Percentiles rank a stretch among this genome's conserved stretches.
Evolutionary conservation across 2,113 vertebrate species (phyloP).

Genomic region (Choloepus hoffmanni): DNA sequence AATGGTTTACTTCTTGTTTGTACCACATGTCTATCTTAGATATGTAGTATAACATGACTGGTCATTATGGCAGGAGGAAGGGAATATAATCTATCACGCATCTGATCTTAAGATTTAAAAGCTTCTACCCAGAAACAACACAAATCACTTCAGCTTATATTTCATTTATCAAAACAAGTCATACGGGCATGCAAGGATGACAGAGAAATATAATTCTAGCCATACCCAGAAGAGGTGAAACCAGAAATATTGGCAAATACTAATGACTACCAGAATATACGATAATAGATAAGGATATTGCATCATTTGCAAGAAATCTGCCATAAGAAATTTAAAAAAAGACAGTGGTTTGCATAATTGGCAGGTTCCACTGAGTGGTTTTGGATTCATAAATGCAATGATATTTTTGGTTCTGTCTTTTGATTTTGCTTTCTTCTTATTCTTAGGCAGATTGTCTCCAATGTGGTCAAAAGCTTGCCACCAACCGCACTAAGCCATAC

Average conservation of each 20-base stretch:
- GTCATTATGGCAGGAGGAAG: slow-evolving; percentile 21
- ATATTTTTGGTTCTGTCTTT: slow-evolving; percentile 10
- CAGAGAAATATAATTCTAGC: slow-evolving; percentile 44
- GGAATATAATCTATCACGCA: not conserved
- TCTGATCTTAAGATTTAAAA: slow-evolving; percentile 35
- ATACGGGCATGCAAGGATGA: not conserved
- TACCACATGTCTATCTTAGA: not conserved
- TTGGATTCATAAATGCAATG: not conserved
- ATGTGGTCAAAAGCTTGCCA: not conserved
- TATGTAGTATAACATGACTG: not conserved
- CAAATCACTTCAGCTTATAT: slow-evolving; percentile 18
- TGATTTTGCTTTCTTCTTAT: not conserved
- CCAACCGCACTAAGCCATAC: not conserved
- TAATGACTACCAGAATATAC: slow-evolving; percentile 18
- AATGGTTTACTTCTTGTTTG: slow-evolving; percentile 41
- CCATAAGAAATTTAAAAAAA: slow-evolving; percentile 25
- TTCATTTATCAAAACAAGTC: slow-evolving; percentile 55
- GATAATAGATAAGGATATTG: not conserved
- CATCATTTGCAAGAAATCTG: slow-evolving; percentile 31
- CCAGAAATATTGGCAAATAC: slow-evolving; percentile 42
- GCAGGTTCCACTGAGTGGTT: not conserved
- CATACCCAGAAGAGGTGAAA: slow-evolving; percentile 33
- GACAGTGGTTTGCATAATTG: not conserved
- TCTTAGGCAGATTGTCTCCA: not conserved
- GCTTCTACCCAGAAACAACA: slow-evolving; percentile 16